phyloP scores from a whole-genome alignment of 2,888 invertebrate genomes.

The Sphaeridia pumilis region DNA sequence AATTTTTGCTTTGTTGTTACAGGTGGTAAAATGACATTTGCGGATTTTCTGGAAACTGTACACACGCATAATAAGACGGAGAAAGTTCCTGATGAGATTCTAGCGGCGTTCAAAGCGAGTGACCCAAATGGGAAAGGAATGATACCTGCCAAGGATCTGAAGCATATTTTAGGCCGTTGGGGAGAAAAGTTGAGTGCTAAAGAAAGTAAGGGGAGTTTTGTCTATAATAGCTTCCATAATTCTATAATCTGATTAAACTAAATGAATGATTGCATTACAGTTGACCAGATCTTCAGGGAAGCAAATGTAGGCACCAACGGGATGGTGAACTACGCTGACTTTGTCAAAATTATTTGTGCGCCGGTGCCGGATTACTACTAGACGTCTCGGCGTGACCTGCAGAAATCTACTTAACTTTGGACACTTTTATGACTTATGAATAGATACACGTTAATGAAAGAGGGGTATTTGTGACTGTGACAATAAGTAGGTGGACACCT shows the following conservation, averaged over 20 bases:
- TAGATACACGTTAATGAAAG: too few relatives aligned
- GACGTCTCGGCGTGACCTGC: too few relatives aligned
- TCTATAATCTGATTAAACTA: too few relatives aligned
- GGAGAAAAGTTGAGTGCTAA: slow-evolving; percentile 66
- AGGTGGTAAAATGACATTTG: slow-evolving; percentile 86
- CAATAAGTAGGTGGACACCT: too few relatives aligned
- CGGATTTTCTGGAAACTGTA: slow-evolving; percentile 90
- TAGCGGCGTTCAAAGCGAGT: slow-evolving; percentile 79
- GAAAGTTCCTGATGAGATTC: slow-evolving; percentile 66
- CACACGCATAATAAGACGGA: slow-evolving; percentile 70
- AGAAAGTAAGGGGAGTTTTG: slow-evolving; percentile 46
- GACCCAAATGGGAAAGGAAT: slow-evolving; percentile 51
- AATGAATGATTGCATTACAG: slow-evolving; percentile 39
- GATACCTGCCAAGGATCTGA: slow-evolving; percentile 68
- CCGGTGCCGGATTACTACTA: slow-evolving; percentile 86
- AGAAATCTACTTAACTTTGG: too few relatives aligned
- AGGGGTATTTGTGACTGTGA: too few relatives aligned
- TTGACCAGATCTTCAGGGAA: slow-evolving; percentile 82
- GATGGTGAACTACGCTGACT: slow-evolving; percentile 76
- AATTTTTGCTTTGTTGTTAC: slow-evolving; percentile 33
- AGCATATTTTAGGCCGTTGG: slow-evolving; percentile 78
- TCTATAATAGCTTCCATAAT: too few relatives aligned
- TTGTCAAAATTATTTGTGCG: slow-evolving; percentile 82
- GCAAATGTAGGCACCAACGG: slow-evolving; percentile 69
- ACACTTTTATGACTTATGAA: too few relatives aligned